Conservation (phyloP, 2,113 vertebrate species). For the Perca schrenkii region DNA sequence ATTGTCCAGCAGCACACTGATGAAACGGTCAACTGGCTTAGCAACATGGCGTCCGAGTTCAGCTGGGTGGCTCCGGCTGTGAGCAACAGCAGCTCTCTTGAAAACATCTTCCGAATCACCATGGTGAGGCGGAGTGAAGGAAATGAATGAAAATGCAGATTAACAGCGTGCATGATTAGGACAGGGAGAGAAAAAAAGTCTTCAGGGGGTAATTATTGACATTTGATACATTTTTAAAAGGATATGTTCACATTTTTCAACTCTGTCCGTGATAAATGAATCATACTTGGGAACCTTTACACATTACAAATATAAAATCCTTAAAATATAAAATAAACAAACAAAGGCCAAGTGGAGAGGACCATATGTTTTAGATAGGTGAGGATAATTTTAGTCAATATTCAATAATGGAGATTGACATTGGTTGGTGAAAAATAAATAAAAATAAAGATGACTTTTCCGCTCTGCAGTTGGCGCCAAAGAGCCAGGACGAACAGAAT, state of each 20-base stretch:
- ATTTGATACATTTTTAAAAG: background rate
- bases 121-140: slow-evolving; percentile 79
- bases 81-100: slow-evolving; percentile 72
- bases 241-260: background rate
- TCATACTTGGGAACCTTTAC: background rate
- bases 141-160: too few relatives aligned
- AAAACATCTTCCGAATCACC: slow-evolving; percentile 85
- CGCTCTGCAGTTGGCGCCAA: slow-evolving; percentile 81
- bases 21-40: slow-evolving; percentile 87
- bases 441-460: background rate
- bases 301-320: background rate
- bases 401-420: background rate
- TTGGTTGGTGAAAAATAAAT: background rate
- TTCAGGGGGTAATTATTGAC: background rate
- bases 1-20: slow-evolving; percentile 88
- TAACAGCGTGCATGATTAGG: background rate
- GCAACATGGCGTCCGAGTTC: slow-evolving; percentile 88
- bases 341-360: too few relatives aligned
- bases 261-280: too few relatives aligned
- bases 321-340: background rate
- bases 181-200: background rate
- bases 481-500: slow-evolving; percentile 64
- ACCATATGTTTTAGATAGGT: background rate
- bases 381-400: background rate
- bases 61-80: slow-evolving; percentile 90